Percentiles rank a stretch among this genome's conserved stretches.
phyloP scores from a whole-genome alignment of 2,113 vertebrate genomes.

The Ranitomeya imitator region DNA sequence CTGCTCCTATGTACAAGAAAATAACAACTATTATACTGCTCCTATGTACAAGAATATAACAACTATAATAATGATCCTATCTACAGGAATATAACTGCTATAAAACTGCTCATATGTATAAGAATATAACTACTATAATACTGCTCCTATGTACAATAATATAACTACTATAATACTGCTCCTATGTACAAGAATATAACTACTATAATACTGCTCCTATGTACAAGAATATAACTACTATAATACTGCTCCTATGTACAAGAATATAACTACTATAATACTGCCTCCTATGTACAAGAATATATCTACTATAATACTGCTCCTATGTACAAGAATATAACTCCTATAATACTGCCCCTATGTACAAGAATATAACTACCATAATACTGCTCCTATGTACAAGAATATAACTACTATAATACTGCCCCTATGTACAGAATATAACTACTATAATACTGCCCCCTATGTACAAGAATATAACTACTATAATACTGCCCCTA shows the following conservation, averaged over 20 bases:
- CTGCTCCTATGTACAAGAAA: too few species aligned
- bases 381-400: too few species aligned
- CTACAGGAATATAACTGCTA: conserved; percentile 4
- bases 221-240: too few species aligned
- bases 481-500: too few species aligned
- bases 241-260: too few species aligned
- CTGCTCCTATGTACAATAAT: neutral
- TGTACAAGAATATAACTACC: conserved; percentile 3
- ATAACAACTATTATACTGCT: too few species aligned
- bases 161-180: neutral
- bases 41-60: neutral
- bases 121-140: conserved; percentile 16
- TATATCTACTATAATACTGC: conserved; percentile 16
- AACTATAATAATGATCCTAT: conserved; percentile 10
- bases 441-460: too few species aligned
- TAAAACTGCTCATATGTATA: conserved; percentile 1
- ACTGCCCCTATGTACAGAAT: too few species aligned
- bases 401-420: too few species aligned
- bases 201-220: too few species aligned
- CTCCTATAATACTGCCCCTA: neutral
- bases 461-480: too few species aligned
- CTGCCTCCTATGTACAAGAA: conserved; percentile 7
- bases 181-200: too few species aligned
- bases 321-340: conserved; percentile 4
- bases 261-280: neutral